Evolutionary conservation across 64 coral and sea anemone species (phyloP).

Genomic region (Montipora foliosa): DNA sequence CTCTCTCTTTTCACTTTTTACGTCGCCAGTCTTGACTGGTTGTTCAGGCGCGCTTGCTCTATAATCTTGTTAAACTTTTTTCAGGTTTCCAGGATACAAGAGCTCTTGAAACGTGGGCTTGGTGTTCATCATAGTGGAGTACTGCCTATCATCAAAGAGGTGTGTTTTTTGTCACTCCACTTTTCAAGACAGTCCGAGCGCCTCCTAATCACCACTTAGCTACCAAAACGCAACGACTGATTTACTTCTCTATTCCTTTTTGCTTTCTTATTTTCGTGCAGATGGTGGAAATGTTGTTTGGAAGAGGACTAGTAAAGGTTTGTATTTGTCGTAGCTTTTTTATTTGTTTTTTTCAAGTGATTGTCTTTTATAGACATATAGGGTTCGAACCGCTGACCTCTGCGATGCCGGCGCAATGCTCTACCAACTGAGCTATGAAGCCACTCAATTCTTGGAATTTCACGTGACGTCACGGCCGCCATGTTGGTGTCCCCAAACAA

Average conservation of each 20-base stretch:
- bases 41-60: too few species aligned
- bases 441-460: too few species aligned
- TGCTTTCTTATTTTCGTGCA: background rate
- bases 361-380: too few species aligned
- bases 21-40: too few species aligned
- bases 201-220: background rate
- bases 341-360: too few species aligned
- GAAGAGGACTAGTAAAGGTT: slow-evolving; percentile 89
- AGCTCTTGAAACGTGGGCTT: slow-evolving; percentile 87
- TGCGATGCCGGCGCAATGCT: too few species aligned
- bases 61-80: background rate
- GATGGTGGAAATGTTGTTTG: slow-evolving; percentile 97
- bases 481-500: too few species aligned
- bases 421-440: too few species aligned
- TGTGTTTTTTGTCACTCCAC: background rate
- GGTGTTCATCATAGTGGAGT: slow-evolving; percentile 98
- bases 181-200: too few species aligned
- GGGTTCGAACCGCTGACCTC: too few species aligned
- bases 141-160: slow-evolving; percentile 99
- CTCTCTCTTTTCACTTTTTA: too few species aligned
- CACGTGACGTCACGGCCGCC: too few species aligned
- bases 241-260: background rate
- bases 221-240: background rate
- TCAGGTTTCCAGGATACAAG: slow-evolving; percentile 91
- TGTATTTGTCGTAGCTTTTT: background rate